Percentiles rank a stretch among this genome's conserved stretches.
Conservation (phyloP, 2,113 vertebrate genomes). For the Hydrolagus affinis region DNA sequence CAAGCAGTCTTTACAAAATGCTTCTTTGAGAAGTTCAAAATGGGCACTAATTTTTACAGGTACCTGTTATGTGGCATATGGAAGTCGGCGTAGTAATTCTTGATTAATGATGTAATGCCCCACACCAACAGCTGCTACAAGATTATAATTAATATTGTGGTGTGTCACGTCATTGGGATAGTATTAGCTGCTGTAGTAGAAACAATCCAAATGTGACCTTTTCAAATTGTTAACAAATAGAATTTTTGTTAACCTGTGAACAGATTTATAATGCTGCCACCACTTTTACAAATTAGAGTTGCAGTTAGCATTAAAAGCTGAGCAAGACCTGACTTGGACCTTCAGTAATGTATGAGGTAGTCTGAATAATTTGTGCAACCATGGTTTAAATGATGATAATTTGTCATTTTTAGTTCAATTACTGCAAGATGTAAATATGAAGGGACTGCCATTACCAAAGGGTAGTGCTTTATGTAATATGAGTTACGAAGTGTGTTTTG, state of each 20-base stretch:
- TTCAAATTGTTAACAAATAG: conserved; percentile 14
- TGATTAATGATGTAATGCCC: neutral
- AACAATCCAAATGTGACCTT: conserved; percentile 5
- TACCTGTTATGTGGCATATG: neutral
- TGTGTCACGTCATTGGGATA: neutral
- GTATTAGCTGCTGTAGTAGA: neutral
- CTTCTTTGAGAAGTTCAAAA: neutral
- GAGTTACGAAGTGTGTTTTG: conserved; percentile 34
- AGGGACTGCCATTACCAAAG: conserved; percentile 31
- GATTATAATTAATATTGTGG: neutral
- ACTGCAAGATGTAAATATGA: conserved; percentile 14
- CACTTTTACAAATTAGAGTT: conserved; percentile 16
- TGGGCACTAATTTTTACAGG: neutral
- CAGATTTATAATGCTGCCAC: conserved; percentile 18
- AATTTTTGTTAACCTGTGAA: conserved; percentile 11
- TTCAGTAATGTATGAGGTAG: conserved; percentile 5
- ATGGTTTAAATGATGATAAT: conserved; percentile 6
- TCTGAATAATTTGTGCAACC: conserved; percentile 7
- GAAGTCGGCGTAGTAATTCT: neutral
- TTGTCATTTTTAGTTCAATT: conserved; percentile 29
- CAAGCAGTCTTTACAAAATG: neutral
- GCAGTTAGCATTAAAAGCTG: conserved; percentile 9
- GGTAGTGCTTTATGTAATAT: conserved; percentile 29
- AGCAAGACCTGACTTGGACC: neutral
- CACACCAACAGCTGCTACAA: neutral